A percentile compares a stretch with the other conserved stretches of the same genome.
These are phyloP conservation scores for Caenorhabditis angaria DNA, from an alignment of 2,888 invertebrate genomes.

Conservation along the genomic window DNA sequence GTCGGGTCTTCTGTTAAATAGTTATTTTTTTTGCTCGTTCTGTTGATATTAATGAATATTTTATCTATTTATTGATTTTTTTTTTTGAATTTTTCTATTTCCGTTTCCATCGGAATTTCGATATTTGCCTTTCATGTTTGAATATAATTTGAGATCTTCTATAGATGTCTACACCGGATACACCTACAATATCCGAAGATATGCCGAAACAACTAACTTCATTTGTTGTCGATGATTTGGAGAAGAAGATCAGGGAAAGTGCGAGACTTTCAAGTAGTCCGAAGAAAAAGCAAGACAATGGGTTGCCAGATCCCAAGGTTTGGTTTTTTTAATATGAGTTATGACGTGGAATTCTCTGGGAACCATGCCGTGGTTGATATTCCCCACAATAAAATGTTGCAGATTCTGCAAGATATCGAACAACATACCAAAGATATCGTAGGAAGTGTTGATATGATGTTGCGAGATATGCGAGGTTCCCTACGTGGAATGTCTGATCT, in stretches of 20 bases:
- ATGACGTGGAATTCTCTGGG: no score
- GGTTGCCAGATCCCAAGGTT: constrained; percentile 49
- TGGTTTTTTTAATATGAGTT: no score
- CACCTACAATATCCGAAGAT: constrained; percentile 12
- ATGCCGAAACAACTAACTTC: constrained; percentile 16
- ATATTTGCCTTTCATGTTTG: neutral
- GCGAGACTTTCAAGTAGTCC: constrained; percentile 38
- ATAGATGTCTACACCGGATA: constrained; percentile 16
- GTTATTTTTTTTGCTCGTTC: neutral
- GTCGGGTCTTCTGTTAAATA: neutral
- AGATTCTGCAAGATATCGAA: constrained; percentile 64
- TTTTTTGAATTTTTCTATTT: neutral
- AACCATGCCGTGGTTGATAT: no score
- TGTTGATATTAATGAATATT: neutral
- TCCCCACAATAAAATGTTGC: no score
- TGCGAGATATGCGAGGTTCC: constrained; percentile 65
- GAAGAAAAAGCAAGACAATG: constrained; percentile 6
- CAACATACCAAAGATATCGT: constrained; percentile 62
- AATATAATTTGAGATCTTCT: neutral
- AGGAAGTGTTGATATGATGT: constrained; percentile 62
- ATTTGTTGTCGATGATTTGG: constrained; percentile 52
- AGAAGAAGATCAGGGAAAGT: constrained; percentile 42
- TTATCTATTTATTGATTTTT: neutral
- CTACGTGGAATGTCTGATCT: constrained; percentile 68
- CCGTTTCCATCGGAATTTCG: neutral